Conservation (phyloP, 1,140 invertebrate genomes). For the Drosophila lacertosa region DNA sequence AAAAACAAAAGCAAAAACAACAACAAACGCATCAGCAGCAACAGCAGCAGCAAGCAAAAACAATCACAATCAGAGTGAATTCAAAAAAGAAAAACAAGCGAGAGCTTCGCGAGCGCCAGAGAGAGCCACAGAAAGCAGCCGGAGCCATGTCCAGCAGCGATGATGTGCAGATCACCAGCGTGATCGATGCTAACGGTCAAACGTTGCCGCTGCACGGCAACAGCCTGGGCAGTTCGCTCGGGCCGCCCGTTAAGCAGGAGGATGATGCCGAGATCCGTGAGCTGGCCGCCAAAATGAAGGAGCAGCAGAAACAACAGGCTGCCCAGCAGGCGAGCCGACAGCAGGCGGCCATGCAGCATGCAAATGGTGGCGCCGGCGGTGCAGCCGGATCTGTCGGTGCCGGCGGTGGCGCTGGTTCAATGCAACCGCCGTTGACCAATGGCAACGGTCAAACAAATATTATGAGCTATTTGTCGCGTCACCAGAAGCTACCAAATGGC, state of each 20-base stretch:
- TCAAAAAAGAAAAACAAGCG: constrained; percentile 9
- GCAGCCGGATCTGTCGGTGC: constrained; percentile 31
- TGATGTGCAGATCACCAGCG: constrained; percentile 74
- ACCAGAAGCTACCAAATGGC: constrained; percentile 82
- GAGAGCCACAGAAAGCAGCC: constrained; percentile 4
- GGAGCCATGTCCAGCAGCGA: constrained; percentile 54
- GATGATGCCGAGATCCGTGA: constrained; percentile 94
- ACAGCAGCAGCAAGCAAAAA: constrained; percentile 3
- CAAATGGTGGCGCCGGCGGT: constrained; percentile 70
- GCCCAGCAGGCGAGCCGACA: constrained; percentile 73
- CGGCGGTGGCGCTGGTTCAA: constrained; percentile 36
- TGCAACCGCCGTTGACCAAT: constrained; percentile 72
- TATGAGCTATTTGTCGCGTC: constrained; percentile 86
- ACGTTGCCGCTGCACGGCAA: constrained; percentile 70
- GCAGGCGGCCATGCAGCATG: constrained; percentile 74
- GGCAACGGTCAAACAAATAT: constrained; percentile 86
- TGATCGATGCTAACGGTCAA: constrained; percentile 76
- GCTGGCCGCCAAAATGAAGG: constrained; percentile 93
- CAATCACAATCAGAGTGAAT: not conserved
- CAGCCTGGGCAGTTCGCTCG: constrained; percentile 59
- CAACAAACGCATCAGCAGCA: too few relatives aligned
- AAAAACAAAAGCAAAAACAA: constrained; percentile 22
- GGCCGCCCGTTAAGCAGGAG: constrained; percentile 89
- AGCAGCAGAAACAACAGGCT: constrained; percentile 88
- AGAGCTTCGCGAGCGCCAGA: constrained; percentile 4